Evolutionary conservation across 2,797 vertebrate genomes (phyloP).

Genomic region (Galago senegalensis): DNA sequence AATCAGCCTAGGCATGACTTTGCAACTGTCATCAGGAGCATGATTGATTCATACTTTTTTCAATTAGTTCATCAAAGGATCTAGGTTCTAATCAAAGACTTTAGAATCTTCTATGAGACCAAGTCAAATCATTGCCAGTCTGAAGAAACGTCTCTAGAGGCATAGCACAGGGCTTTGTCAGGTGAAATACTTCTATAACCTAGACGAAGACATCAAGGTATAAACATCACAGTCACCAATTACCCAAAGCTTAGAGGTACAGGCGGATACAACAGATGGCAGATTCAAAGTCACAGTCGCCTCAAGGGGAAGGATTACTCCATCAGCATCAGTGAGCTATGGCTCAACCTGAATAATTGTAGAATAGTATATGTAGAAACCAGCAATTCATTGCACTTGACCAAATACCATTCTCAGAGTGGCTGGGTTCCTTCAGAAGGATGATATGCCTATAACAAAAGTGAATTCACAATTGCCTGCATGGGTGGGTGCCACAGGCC

Average conservation of each 20-base stretch:
- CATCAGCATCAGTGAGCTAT: background rate
- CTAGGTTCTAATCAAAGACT: conserved; percentile 49
- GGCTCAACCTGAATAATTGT: background rate
- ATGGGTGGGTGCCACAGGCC: background rate
- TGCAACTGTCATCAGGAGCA: conserved; percentile 58
- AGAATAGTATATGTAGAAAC: background rate
- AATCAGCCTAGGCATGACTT: conserved; percentile 75
- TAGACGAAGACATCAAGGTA: background rate
- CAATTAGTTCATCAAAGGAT: conserved; percentile 59
- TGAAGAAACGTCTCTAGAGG: background rate
- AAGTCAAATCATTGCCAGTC: background rate
- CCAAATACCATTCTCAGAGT: background rate
- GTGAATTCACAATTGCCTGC: background rate
- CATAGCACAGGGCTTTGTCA: background rate
- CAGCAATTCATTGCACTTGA: background rate
- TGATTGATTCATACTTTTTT: conserved; percentile 34
- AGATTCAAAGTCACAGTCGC: background rate
- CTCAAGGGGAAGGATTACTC: background rate
- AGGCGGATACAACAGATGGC: background rate
- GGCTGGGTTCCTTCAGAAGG: background rate
- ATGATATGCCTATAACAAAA: background rate
- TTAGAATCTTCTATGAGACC: background rate
- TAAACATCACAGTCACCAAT: background rate
- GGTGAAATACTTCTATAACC: background rate
- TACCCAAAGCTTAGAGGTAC: background rate